phyloP scores from a whole-genome alignment of 2,888 invertebrate genomes.

The Teleogryllus oceanicus region DNA sequence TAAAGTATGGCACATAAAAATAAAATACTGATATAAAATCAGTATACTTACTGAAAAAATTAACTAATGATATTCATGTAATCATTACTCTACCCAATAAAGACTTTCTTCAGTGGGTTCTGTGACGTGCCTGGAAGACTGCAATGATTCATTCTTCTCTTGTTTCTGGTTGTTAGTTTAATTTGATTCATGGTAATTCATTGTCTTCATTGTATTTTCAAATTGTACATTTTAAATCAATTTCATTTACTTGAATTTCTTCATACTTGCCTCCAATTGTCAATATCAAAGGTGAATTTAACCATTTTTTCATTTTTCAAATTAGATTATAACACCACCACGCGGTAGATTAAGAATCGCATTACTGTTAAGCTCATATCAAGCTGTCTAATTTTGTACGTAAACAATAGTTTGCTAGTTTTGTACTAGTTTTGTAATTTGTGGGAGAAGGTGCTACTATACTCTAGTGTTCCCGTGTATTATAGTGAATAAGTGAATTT shows the following conservation, averaged over 20 bases:
- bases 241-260: background rate
- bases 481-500: conserved; percentile 19
- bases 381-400: conserved; percentile 51
- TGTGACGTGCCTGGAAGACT: background rate
- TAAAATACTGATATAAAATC: no score
- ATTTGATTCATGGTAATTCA: background rate
- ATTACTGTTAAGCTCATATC: conserved; percentile 47
- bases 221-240: background rate
- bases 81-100: background rate
- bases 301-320: conserved; percentile 2
- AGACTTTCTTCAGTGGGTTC: background rate
- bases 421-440: conserved; percentile 57
- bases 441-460: conserved; percentile 29
- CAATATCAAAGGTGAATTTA: conserved; percentile 9
- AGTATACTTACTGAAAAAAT: no score
- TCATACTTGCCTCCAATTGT: background rate
- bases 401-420: conserved; percentile 53
- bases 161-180: background rate
- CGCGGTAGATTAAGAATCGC: conserved; percentile 30
- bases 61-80: no score
- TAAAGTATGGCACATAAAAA: no score
- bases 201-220: background rate
- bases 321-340: conserved; percentile 24
- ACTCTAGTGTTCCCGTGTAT: conserved; percentile 30
- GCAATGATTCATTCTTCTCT: conserved; percentile 18